phyloP scores from a whole-genome alignment of 2,113 vertebrate genomes.

The Capricornis sumatraensis region DNA sequence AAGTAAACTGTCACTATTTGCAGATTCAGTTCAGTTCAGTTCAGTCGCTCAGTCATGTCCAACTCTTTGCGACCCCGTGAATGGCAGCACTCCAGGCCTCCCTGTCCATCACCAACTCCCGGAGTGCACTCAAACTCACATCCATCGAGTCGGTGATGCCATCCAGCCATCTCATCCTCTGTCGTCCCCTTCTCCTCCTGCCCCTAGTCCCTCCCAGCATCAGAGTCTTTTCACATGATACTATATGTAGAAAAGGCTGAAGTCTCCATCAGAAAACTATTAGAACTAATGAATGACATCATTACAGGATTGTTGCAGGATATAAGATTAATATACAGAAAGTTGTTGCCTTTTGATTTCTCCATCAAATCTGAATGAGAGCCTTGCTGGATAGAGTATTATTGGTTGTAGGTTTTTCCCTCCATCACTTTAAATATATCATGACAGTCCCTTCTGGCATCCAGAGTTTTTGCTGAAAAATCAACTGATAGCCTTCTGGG shows the following conservation, averaged over 20 bases:
- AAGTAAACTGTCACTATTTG: neutral
- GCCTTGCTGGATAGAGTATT: neutral
- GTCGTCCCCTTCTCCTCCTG: no score
- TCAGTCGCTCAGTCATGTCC: no score
- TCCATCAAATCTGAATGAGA: neutral
- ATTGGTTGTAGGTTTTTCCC: neutral
- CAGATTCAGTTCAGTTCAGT: neutral
- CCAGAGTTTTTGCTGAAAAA: neutral
- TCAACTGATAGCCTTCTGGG: neutral
- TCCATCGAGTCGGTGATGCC: accelerated
- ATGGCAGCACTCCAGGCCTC: no score
- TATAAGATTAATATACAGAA: neutral
- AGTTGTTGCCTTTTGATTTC: neutral
- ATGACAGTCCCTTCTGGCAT: neutral
- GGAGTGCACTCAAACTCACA: no score
- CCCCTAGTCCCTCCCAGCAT: no score
- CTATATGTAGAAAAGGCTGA: neutral
- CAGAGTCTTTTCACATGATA: neutral
- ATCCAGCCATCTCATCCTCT: no score
- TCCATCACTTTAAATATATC: neutral
- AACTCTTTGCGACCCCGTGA: no score
- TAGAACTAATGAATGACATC: neutral
- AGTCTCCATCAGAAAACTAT: neutral
- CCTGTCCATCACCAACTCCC: no score
- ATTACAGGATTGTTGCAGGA: neutral